Conservation (phyloP, 1,140 invertebrate species). For the Atta texana region DNA sequence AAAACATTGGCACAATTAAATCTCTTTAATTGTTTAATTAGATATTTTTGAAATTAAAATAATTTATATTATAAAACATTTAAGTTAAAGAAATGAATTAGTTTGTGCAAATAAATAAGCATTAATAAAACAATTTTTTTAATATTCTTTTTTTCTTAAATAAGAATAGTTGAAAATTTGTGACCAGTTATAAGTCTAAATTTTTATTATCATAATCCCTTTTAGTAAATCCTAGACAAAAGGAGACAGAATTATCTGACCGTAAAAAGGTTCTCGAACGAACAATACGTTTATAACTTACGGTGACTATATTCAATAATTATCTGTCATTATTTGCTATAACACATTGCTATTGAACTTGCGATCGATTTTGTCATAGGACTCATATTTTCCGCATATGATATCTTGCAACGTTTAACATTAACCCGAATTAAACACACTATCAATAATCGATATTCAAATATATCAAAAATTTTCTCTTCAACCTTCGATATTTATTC, state of each 20-base stretch:
- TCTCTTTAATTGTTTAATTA: background rate
- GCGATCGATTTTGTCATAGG: constrained; percentile 5
- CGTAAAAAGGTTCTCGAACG: constrained; percentile 12
- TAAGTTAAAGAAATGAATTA: background rate
- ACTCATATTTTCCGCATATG: background rate
- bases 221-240: constrained; percentile 25
- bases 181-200: background rate
- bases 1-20: background rate
- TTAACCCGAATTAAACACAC: constrained; percentile 41
- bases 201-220: constrained; percentile 27
- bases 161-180: background rate
- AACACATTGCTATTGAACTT: constrained; percentile 12
- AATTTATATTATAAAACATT: constrained; percentile 24
- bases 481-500: constrained; percentile 19
- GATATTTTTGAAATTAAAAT: background rate
- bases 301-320: constrained; percentile 40
- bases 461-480: constrained; percentile 10
- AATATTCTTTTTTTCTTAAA: background rate
- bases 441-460: constrained; percentile 33
- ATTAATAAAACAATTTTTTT: background rate
- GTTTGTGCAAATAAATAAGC: background rate
- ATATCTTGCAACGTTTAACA: constrained; percentile 22
- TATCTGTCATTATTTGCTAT: constrained; percentile 31
- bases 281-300: constrained; percentile 14
- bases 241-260: background rate